Base-by-base conservation (phyloP, 2,888 invertebrate species). In the Drosophila hamatofila region DNA sequence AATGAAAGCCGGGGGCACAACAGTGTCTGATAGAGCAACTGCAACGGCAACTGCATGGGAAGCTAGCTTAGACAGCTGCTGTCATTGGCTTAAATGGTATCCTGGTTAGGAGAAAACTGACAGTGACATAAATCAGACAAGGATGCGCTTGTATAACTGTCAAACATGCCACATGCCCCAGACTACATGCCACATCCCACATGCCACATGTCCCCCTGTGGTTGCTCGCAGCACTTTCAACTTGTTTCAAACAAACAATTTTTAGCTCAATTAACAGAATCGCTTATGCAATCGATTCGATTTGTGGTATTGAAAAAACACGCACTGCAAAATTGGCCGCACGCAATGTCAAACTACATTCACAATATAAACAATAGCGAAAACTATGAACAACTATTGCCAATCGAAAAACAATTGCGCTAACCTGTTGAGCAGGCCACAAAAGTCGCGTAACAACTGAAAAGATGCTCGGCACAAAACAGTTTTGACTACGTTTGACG, bases 391-490 rank as follows among this genome's bases (percentile, higher is more conserved):
- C 51, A 46, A 33, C 60, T 70, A 66, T 63, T 37, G 49, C 21
- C 55, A 55, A 67, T 18, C 27, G 30, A 23, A 35, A 72, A 66
- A 64, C 39, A 54, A 54, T 71, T 66, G 66, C 63, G 70, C 55
- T 46, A 64, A 88, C 80, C 87, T 64, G 80, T 77, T 86, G 77
- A 71, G 74, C 56, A 60, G 77, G 64, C 70, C 62, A 56, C 65
- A 58, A 85, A 66, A 68, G 75, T 67, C 78, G 78, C 75, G 60
- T 61, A 66, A 76, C 69, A 83, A 81, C 87, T 84, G 78, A 72
- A 55, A 52, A 65, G 65, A 61, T 62, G 18, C 49, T 25, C 48
- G 21, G 51, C 56, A 14, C 21, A 68, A 52, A 54, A 39, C 54
- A 9, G 39, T 27, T 54, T 39, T 54, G 54, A n/a, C 54, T n/a